Conservation (phyloP, 2,888 invertebrate species). For the Antheraea yamamai region DNA sequence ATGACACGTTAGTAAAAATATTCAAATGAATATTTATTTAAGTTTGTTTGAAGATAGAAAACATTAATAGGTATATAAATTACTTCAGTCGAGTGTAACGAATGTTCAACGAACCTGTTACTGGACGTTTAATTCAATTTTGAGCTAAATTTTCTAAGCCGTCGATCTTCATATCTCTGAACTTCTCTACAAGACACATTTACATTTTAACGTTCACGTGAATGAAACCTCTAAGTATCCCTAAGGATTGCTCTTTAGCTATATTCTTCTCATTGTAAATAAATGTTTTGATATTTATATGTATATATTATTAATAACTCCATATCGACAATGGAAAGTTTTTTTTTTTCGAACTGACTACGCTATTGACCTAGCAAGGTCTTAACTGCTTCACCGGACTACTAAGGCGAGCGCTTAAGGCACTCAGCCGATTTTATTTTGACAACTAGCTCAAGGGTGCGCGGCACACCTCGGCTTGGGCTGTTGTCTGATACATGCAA, state of each 20-base stretch:
- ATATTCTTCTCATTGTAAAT: neutral
- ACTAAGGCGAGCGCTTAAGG: no score
- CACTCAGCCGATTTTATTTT: no score
- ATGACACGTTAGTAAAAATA: neutral
- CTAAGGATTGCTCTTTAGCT: neutral
- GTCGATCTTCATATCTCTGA: neutral
- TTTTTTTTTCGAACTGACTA: no score
- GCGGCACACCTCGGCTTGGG: no score
- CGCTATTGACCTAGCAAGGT: no score
- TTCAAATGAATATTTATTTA: neutral
- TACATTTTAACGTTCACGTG: neutral
- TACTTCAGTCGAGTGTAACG: neutral
- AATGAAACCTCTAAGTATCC: neutral
- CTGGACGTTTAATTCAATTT: conserved; percentile 10
- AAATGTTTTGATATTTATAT: neutral
- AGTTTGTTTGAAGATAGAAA: neutral
- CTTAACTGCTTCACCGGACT: no score
- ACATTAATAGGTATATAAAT: neutral
- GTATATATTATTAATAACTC: no score
- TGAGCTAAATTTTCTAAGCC: conserved; percentile 3
- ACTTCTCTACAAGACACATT: neutral
- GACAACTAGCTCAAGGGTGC: no score
- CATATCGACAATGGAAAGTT: no score
- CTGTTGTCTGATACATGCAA: no score
- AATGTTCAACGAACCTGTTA: conserved; percentile 4